Base-by-base conservation (phyloP, 2,113 vertebrate genomes). In the Entosphenus tridentatus region DNA sequence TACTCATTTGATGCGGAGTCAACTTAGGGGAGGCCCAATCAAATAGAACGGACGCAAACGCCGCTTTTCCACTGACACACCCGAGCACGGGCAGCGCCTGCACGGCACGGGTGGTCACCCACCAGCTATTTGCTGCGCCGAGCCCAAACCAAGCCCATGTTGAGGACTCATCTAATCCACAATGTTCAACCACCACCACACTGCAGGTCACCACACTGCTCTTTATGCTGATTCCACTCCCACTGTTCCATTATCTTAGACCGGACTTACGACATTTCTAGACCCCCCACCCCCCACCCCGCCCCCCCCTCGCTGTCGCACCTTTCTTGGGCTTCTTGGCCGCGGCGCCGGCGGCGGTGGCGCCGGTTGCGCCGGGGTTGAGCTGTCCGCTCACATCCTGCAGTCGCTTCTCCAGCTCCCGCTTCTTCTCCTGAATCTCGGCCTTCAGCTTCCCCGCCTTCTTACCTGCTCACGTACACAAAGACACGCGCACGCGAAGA, bases 311-410 rank as follows among this genome's bases (percentile, higher is more conserved):
- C 21, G 9, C 2, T 56, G 1, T 71, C 83, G 79, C 72, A 93
- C 88, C 79, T 79, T 95, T 95, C 75, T 95, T 95, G 0, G 80
- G 75, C 3, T 86, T 86, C 71, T 93, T 95, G 78, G 92, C 92
- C 69, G 82, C 77, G 0, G 87, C 90, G 39, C 39, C 39, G 6
- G 39, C 39, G 39, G 39, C 39, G 39, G 39, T 39, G 39, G 39
- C 39, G 39, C 39, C 39, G 39, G 39, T 39, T 39, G 39, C 39
- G 62, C 62, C 21, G 9, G 62, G 62, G 76, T 92, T 92, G 14
- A 95, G 86, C 72, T 93, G 88, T 1, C 89, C 88, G 0, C 88
- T 90, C 73, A 95, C 89, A 1, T 93, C 89, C 70, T 89, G 87
- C 72, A 95, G 76, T 67, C 88, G 75, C 69, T 80, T 83, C 78